A percentile compares a stretch with the other conserved stretches of the same genome.
Evolutionary conservation across 2,797 vertebrate species (phyloP).

Genomic region (Lutjanus campechanus): DNA sequence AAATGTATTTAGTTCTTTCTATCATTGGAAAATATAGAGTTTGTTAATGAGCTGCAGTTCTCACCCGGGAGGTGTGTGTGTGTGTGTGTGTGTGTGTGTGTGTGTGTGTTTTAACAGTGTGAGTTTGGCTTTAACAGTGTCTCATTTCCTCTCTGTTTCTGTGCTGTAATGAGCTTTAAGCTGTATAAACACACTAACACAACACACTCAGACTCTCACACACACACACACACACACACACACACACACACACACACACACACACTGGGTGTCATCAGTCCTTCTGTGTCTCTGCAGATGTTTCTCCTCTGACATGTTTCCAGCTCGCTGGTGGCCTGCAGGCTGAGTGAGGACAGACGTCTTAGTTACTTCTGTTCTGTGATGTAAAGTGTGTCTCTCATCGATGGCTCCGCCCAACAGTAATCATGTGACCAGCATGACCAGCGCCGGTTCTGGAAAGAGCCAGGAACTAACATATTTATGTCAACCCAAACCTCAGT

Average conservation of each 20-base stretch:
- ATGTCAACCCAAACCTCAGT: too few relatives aligned
- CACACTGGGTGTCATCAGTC: background rate
- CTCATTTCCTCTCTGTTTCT: conserved; percentile 67
- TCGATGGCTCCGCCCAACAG: too few relatives aligned
- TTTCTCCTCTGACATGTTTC: background rate
- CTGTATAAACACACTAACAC: conserved; percentile 30
- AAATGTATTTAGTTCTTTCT: too few relatives aligned
- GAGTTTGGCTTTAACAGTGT: conserved; percentile 56
- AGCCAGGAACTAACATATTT: too few relatives aligned
- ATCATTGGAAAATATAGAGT: background rate
- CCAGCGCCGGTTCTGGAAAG: too few relatives aligned
- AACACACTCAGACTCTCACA: conserved; percentile 1
- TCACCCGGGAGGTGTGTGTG: background rate
- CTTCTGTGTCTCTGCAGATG: background rate
- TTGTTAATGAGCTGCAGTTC: background rate
- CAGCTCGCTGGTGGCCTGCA: background rate
- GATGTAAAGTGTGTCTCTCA: too few relatives aligned
- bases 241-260: background rate
- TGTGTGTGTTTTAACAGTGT: conserved; percentile 37
- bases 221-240: conserved; percentile 6
- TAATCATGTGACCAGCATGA: too few relatives aligned
- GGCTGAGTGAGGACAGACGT: background rate
- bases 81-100: background rate
- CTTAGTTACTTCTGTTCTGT: background rate
- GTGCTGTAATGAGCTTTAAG: conserved; percentile 56